A percentile compares a stretch with the other conserved stretches of the same genome.
These are phyloP conservation scores for Leptinotarsa tumamoca DNA, from an alignment of 2,888 invertebrate species.

Conservation along the genomic window DNA sequence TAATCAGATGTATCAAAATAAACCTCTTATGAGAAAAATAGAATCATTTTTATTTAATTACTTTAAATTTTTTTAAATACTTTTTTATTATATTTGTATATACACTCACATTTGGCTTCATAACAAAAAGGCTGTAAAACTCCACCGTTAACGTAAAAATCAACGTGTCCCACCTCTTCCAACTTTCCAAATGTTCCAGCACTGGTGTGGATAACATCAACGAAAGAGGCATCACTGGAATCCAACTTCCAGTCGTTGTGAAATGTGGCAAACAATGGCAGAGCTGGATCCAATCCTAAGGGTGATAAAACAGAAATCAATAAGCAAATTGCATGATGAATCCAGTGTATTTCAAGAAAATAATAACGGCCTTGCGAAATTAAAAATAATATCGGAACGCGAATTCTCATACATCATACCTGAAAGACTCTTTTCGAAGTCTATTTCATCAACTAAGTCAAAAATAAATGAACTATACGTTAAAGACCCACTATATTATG, in stretches of 20 bases:
- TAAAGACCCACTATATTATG: too few relatives aligned
- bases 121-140: constrained; percentile 58
- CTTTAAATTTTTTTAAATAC: background rate
- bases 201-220: constrained; percentile 92
- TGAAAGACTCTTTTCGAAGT: too few relatives aligned
- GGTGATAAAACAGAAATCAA: background rate
- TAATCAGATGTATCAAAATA: too few relatives aligned
- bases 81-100: background rate
- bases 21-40: too few relatives aligned
- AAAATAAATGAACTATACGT: too few relatives aligned
- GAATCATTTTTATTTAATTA: too few relatives aligned
- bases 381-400: too few relatives aligned
- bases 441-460: too few relatives aligned
- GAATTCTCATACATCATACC: too few relatives aligned
- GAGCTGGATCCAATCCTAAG: constrained; percentile 73
- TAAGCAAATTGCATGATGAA: background rate
- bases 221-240: constrained; percentile 83
- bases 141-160: constrained; percentile 77
- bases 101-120: constrained; percentile 52
- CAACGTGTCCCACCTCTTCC: constrained; percentile 72
- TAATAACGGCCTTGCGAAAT: too few relatives aligned
- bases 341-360: too few relatives aligned
- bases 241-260: constrained; percentile 74
- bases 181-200: constrained; percentile 74
- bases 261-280: constrained; percentile 72